Conservation (phyloP, 2,888 invertebrate genomes). For the Lottia scabra region DNA sequence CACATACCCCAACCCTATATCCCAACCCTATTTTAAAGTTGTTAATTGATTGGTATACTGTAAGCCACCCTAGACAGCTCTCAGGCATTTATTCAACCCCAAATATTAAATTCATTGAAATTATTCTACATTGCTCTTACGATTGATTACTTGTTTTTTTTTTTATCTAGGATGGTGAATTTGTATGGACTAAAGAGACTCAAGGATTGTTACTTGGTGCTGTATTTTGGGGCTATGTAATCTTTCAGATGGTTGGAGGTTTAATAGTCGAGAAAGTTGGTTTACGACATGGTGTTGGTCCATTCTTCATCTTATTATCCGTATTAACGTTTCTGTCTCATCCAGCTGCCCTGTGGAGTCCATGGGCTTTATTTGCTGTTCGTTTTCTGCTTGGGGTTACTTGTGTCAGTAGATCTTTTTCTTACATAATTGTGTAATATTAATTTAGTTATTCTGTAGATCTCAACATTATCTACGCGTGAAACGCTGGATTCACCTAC, state of each 20-base stretch:
- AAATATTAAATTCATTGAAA: too few relatives aligned
- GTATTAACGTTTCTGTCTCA: conserved; percentile 43
- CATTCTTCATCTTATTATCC: conserved; percentile 47
- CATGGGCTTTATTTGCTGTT: conserved; percentile 43
- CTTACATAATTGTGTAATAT: too few relatives aligned
- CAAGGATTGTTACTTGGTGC: conserved; percentile 73
- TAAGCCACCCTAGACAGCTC: too few relatives aligned
- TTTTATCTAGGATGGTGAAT: conserved; percentile 62
- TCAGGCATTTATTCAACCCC: neutral
- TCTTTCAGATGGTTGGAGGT: conserved; percentile 64
- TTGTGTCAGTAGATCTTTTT: conserved; percentile 37
- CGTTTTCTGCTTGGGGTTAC: conserved; percentile 46
- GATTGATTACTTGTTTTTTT: neutral
- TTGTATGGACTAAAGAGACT: conserved; percentile 73
- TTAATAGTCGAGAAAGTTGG: conserved; percentile 39
- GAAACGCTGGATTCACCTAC: too few relatives aligned
- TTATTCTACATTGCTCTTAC: neutral
- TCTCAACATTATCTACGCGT: too few relatives aligned
- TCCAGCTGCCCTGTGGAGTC: conserved; percentile 38
- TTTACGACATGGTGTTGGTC: conserved; percentile 57
- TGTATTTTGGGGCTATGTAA: conserved; percentile 73
- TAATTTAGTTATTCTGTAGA: too few relatives aligned
- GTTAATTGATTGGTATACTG: too few relatives aligned
- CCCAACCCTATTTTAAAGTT: too few relatives aligned
- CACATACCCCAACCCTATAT: too few relatives aligned